Percentiles rank a stretch among this genome's conserved stretches.
These are phyloP conservation scores for Philantomba maxwellii DNA, from an alignment of 2,113 vertebrate species.

Conservation along the genomic window DNA sequence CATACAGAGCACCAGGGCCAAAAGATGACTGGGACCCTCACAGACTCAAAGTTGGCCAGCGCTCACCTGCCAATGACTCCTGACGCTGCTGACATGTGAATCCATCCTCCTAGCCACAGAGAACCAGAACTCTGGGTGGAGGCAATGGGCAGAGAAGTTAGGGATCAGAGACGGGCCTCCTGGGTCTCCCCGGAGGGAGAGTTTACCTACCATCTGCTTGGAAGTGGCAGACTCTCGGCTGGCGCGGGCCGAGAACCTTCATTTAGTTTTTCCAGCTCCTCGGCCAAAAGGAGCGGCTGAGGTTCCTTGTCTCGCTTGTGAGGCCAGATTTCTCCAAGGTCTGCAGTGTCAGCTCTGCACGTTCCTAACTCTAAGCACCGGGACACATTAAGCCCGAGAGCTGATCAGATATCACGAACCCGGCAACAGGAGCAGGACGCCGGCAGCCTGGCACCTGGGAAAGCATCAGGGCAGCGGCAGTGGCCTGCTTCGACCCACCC, in stretches of 20 bases:
- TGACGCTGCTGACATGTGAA: neutral
- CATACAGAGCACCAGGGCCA: neutral
- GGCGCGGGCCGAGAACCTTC: neutral
- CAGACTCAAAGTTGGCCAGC: neutral
- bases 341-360: neutral
- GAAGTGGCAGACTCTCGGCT: neutral
- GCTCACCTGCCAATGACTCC: neutral
- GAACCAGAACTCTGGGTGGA: neutral
- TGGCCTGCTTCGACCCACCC: neutral
- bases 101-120: neutral
- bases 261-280: conserved; percentile 30
- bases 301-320: neutral
- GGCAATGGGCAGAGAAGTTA: neutral
- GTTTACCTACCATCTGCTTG: neutral
- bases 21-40: neutral
- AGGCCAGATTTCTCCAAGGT: conserved; percentile 5
- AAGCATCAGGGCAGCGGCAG: neutral
- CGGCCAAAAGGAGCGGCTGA: neutral
- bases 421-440: neutral
- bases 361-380: neutral
- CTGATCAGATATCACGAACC: neutral
- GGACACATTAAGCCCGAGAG: neutral
- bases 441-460: neutral
- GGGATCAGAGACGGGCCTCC: neutral
- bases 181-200: neutral